Conservation (phyloP, 1,140 invertebrate genomes). For the Neodiprion fabricii region DNA sequence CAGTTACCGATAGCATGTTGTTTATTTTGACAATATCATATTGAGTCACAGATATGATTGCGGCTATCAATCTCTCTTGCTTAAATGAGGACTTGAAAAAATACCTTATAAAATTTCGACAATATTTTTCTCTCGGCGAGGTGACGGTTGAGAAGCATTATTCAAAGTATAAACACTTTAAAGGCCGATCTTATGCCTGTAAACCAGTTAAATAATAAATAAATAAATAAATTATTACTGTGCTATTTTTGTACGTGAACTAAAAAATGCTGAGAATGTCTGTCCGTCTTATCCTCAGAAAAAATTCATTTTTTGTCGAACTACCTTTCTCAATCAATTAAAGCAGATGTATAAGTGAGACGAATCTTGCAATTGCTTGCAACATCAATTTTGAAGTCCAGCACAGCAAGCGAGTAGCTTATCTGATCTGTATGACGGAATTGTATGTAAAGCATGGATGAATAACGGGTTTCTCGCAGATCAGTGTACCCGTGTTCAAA, state of each 20-base stretch:
- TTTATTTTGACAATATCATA: slow-evolving; percentile 19
- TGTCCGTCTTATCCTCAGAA: slow-evolving; percentile 20
- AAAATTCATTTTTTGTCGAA: slow-evolving; percentile 24
- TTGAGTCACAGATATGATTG: slow-evolving; percentile 18
- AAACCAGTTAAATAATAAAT: too few species aligned
- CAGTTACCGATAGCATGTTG: slow-evolving; percentile 18
- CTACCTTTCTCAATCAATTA: slow-evolving; percentile 26
- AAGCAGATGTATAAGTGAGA: slow-evolving; percentile 21
- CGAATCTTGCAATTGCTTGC: slow-evolving; percentile 8
- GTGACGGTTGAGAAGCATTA: slow-evolving; percentile 17
- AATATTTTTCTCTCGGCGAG: slow-evolving; percentile 22
- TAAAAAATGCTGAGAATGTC: background rate
- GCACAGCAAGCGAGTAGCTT: background rate
- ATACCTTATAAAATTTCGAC: slow-evolving; percentile 24
- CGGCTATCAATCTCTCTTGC: slow-evolving; percentile 20
- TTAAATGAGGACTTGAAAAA: slow-evolving; percentile 8
- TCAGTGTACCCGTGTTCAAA: background rate
- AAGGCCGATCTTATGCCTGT: too few species aligned
- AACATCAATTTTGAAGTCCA: slow-evolving; percentile 13
- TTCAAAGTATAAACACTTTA: too few species aligned
- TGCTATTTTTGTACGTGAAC: background rate
- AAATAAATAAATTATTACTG: slow-evolving; percentile 14
- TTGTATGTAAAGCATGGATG: slow-evolving; percentile 11
- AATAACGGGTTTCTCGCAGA: slow-evolving; percentile 11
- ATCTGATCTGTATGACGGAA: slow-evolving; percentile 12